Conservation (phyloP, 2,888 invertebrate genomes). For the Deilephila porcellus region DNA sequence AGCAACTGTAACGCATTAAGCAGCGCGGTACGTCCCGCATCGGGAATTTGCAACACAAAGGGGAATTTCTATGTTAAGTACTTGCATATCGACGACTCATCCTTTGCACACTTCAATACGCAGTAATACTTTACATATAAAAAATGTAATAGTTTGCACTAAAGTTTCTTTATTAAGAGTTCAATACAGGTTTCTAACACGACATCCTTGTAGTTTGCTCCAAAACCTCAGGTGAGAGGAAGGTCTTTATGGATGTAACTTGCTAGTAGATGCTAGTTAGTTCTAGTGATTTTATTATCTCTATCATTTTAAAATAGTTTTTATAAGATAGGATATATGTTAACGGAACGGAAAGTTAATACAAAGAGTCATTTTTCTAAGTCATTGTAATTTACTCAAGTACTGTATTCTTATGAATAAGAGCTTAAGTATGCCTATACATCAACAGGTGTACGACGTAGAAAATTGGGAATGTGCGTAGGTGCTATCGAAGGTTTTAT, state of each 20-base stretch:
- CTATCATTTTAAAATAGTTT: too few relatives aligned
- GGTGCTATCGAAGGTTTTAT: background rate
- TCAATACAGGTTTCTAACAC: too few relatives aligned
- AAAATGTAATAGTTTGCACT: background rate
- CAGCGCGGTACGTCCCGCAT: slow-evolving; percentile 3
- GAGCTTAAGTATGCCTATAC: background rate
- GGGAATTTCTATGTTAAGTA: background rate
- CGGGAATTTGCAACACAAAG: slow-evolving; percentile 9
- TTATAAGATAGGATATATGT: too few relatives aligned
- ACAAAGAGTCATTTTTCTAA: too few relatives aligned
- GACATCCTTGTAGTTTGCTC: too few relatives aligned
- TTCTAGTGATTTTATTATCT: too few relatives aligned
- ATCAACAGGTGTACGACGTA: background rate
- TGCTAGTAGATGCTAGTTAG: too few relatives aligned
- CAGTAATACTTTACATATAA: background rate
- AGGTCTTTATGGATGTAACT: too few relatives aligned
- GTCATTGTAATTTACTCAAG: background rate
- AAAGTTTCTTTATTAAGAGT: too few relatives aligned
- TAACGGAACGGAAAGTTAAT: too few relatives aligned
- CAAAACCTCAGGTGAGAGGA: too few relatives aligned
- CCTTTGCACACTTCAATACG: background rate
- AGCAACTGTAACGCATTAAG: slow-evolving; percentile 17
- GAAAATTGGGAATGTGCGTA: background rate
- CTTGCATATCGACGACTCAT: slow-evolving; percentile 1
- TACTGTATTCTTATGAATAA: background rate